Percentiles rank a stretch among this genome's conserved stretches.
These are phyloP conservation scores for Muscina levida DNA, from an alignment of 2,888 invertebrate genomes.

Conservation along the genomic window DNA sequence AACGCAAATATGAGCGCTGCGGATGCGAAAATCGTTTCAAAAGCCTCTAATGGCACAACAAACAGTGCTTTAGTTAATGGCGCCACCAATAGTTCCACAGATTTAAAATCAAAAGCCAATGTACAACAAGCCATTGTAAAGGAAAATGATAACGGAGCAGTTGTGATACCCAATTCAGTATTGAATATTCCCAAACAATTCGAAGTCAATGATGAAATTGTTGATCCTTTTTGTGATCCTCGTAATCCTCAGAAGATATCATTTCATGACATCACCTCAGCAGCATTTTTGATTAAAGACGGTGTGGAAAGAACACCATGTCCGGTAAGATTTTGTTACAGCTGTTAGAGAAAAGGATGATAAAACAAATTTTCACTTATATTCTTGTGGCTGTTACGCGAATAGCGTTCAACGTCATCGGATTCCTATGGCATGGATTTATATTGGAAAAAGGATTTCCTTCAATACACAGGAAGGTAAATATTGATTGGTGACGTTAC, in stretches of 20 bases:
- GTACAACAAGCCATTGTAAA: constrained; percentile 29
- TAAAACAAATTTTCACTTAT: neutral
- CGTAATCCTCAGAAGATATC: constrained; percentile 85
- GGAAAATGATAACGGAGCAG: constrained; percentile 44
- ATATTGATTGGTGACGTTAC: constrained; percentile 45
- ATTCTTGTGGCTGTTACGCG: constrained; percentile 10
- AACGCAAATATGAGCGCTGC: too few relatives aligned
- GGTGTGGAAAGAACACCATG: constrained; percentile 93
- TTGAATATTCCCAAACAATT: constrained; percentile 41
- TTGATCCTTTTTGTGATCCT: constrained; percentile 84
- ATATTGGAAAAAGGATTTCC: constrained; percentile 95
- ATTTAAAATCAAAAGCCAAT: too few relatives aligned
- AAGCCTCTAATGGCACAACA: neutral
- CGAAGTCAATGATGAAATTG: constrained; percentile 70
- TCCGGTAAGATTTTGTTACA: constrained; percentile 81
- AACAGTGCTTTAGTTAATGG: constrained; percentile 39
- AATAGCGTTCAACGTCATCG: constrained; percentile 92
- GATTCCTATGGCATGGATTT: constrained; percentile 90
- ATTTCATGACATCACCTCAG: constrained; percentile 93
- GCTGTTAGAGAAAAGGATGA: constrained; percentile 29
- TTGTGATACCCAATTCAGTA: constrained; percentile 39
- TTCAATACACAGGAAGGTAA: constrained; percentile 96
- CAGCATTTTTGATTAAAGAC: constrained; percentile 91
- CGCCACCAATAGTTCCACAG: neutral
- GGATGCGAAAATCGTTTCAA: constrained; percentile 3